Percentiles rank a stretch among this genome's conserved stretches.
Conservation (phyloP, 2,888 invertebrate species). For the Syritta pipiens region DNA sequence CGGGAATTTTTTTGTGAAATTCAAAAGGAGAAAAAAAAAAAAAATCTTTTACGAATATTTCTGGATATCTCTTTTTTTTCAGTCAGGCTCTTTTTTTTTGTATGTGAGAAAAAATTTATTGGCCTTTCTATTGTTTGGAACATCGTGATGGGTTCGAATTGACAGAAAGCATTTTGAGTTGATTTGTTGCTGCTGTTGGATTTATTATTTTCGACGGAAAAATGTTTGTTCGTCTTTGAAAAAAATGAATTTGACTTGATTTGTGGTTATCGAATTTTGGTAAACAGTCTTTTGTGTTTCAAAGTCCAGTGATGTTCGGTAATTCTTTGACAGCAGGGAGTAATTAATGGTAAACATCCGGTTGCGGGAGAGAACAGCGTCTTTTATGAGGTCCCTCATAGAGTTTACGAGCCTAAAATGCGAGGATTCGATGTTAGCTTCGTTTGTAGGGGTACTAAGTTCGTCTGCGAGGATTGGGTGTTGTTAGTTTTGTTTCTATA, state of each 20-base stretch:
- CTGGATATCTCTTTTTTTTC: neutral
- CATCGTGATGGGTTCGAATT: neutral
- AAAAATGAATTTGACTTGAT: too few relatives aligned
- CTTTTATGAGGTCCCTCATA: neutral
- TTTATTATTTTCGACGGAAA: neutral
- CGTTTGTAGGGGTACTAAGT: too few relatives aligned
- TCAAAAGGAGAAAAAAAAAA: too few relatives aligned
- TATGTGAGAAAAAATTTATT: neutral
- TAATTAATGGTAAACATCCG: neutral
- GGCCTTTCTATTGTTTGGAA: neutral
- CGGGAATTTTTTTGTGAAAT: neutral
- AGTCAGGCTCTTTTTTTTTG: neutral
- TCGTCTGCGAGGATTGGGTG: too few relatives aligned
- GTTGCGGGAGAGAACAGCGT: neutral
- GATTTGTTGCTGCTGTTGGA: neutral
- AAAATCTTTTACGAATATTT: too few relatives aligned
- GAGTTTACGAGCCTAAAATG: too few relatives aligned
- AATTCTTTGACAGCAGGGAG: neutral
- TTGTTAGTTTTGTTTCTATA: too few relatives aligned
- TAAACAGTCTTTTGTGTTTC: neutral
- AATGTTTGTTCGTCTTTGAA: too few relatives aligned
- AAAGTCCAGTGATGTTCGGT: neutral
- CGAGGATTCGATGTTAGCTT: too few relatives aligned
- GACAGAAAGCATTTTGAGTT: neutral
- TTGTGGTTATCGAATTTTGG: neutral